Base-by-base conservation (phyloP, 2,888 invertebrate genomes). In the Melanchra persicariae region DNA sequence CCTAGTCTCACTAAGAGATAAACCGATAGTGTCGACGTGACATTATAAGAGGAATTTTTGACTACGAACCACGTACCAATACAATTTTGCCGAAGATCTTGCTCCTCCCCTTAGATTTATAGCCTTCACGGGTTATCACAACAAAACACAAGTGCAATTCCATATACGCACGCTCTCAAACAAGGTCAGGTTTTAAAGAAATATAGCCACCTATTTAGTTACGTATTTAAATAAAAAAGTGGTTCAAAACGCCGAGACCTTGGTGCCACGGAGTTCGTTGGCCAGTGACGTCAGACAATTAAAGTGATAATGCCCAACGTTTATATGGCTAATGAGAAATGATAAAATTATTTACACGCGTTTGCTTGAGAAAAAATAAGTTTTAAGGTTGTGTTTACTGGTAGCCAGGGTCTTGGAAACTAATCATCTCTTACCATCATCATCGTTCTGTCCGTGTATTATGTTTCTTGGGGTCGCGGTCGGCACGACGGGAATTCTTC, bases 201-300 rank as follows among this genome's bases (percentile, higher is more conserved):
- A 45, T 69, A 81, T 60, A 63, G n/a, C 5, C 26, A 43, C 19
- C 24, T n/a, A 60, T 61, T 47, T 49, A 49, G 34, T 63, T 64
- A 34, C 43, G 10, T 79, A 76, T 64, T 60, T 79, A 71, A 74
- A 74, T 77, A 79, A 74, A 80, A 80, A 85, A 83, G 80, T 84
- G 81, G 63, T 86, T 62, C 77, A 83, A 76, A 81, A 79, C 69
- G 70, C 15, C 43, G 76, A 84, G 87, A 86, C 89, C 88, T 88
- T 88, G 88, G 68, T 37, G 70, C 55, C 51, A 30, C 37, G 1
- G 72, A 86, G 88, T 77, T 88, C 87, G 68, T 85, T 83, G 85
- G 62, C 85, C 77, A 70, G 34, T 83, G 87, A 87, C 86, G 86
- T 86, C 81, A 70, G 70, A 52, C 80, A 84, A 87, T 88, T 87